Conservation (phyloP, 2,888 invertebrate genomes). For the Epicampocera succincta region DNA sequence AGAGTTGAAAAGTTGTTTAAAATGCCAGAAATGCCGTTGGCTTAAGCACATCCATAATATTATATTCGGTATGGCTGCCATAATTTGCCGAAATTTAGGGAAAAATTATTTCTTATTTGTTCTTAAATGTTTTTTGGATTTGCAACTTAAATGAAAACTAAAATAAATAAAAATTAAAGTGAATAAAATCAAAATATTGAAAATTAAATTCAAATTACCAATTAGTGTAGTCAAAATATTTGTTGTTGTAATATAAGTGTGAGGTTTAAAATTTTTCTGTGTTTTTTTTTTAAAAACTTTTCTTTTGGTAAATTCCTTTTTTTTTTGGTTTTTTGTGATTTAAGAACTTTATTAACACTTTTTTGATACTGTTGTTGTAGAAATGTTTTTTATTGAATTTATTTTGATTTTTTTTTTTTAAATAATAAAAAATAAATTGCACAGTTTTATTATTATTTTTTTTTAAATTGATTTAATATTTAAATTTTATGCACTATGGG, state of each 20-base stretch:
- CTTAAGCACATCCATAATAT: too few relatives aligned
- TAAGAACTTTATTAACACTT: slow-evolving; percentile 10
- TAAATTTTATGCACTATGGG: slow-evolving; percentile 21
- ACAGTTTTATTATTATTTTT: slow-evolving; percentile 18
- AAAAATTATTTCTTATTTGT: too few relatives aligned
- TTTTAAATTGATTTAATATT: background rate
- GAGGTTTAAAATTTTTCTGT: slow-evolving; percentile 35
- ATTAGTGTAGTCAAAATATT: slow-evolving; percentile 66
- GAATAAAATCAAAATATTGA: slow-evolving; percentile 19
- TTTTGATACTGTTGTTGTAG: background rate
- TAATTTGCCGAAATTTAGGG: too few relatives aligned
- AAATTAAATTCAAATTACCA: slow-evolving; percentile 55
- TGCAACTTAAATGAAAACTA: slow-evolving; percentile 3
- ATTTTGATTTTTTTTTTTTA: background rate
- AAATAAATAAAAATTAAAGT: background rate
- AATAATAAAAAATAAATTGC: slow-evolving; percentile 35
- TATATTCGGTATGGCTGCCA: too few relatives aligned
- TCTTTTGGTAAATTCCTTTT: slow-evolving; percentile 63
- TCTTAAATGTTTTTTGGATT: too few relatives aligned
- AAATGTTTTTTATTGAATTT: background rate
- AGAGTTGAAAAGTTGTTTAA: too few relatives aligned
- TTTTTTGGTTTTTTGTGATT: slow-evolving; percentile 30
- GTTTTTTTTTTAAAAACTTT: slow-evolving; percentile 72
- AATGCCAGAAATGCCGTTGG: too few relatives aligned
- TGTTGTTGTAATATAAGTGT: slow-evolving; percentile 43